Conservation (phyloP, 1,140 invertebrate species). For the Medauroidea extradentata region DNA sequence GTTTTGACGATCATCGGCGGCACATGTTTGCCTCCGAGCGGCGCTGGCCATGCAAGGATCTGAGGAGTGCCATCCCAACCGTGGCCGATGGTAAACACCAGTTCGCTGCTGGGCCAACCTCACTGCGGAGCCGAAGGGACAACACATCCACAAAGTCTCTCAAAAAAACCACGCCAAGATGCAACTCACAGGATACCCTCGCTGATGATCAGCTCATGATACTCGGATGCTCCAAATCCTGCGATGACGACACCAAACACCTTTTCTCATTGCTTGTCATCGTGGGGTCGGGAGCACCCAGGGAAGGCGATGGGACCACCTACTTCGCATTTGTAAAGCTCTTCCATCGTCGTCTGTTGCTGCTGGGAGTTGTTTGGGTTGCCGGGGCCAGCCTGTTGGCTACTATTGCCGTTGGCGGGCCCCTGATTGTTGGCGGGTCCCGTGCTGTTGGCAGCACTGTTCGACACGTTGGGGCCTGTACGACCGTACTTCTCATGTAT, state of each 20-base stretch:
- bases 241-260: background rate
- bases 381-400: constrained; percentile 36
- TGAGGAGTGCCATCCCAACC: too few relatives aligned
- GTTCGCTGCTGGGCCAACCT: too few relatives aligned
- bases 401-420: constrained; percentile 19
- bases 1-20: too few relatives aligned
- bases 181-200: background rate
- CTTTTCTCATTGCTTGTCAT: constrained; percentile 15
- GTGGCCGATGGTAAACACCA: too few relatives aligned
- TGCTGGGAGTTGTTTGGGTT: background rate
- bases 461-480: constrained; percentile 43
- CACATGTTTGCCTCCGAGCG: too few relatives aligned
- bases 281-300: constrained; percentile 31
- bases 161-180: too few relatives aligned
- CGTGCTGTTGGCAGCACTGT: constrained; percentile 7
- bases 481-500: constrained; percentile 74
- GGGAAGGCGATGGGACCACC: constrained; percentile 39
- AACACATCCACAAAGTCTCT: too few relatives aligned
- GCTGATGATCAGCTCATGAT: constrained; percentile 4
- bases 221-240: background rate
- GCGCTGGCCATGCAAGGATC: too few relatives aligned
- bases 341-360: constrained; percentile 38
- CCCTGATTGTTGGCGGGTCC: constrained; percentile 11
- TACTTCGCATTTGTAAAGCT: constrained; percentile 51
- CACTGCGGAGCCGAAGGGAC: too few relatives aligned